Conservation (phyloP, 2,797 vertebrate species). For the Artibeus jamaicensis region DNA sequence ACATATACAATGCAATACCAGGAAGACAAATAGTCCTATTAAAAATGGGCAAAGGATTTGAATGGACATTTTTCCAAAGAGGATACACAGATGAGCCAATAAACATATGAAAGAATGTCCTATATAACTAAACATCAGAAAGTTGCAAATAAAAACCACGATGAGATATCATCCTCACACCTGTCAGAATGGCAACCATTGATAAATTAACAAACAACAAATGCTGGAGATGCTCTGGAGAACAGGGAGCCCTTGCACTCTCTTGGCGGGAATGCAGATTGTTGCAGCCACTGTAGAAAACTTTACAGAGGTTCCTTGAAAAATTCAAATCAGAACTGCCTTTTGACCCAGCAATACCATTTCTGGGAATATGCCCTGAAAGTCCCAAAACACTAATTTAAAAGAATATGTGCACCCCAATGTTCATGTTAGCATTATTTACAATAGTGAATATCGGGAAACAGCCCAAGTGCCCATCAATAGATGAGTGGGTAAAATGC, state of each 20-base stretch:
- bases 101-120: background rate
- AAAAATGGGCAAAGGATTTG: background rate
- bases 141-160: background rate
- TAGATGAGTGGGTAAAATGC: background rate
- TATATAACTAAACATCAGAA: background rate
- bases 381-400: background rate
- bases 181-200: background rate
- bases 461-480: background rate
- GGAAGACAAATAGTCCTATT: background rate
- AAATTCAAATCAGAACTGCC: background rate
- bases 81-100: background rate
- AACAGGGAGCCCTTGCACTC: background rate
- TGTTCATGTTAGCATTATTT: background rate
- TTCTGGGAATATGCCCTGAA: background rate
- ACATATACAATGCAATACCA: background rate
- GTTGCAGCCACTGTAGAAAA: background rate
- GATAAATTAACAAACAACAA: background rate
- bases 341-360: background rate
- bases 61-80: background rate
- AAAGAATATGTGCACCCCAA: background rate
- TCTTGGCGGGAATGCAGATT: background rate
- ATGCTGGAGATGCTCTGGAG: background rate
- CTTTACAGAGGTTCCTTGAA: background rate
- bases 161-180: background rate
- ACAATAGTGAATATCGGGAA: background rate